These are phyloP conservation scores for Gisinianus flammeolus DNA, from an alignment of 2,888 invertebrate species.

Conservation along the genomic window DNA sequence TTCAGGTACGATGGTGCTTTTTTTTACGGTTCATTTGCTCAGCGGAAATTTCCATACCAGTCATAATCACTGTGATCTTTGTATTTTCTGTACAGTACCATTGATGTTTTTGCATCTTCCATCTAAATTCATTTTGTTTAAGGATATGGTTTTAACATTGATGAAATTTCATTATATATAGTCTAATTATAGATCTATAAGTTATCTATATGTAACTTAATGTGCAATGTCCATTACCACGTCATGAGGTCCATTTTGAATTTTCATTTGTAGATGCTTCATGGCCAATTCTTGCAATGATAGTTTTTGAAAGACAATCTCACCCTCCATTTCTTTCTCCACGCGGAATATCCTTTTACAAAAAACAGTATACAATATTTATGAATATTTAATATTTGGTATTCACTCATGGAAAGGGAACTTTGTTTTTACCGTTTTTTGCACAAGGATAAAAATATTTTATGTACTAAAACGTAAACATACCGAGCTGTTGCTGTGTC, in stretches of 20 bases:
- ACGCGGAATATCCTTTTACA: conserved; percentile 8
- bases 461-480: too few species aligned
- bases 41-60: conserved; percentile 31
- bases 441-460: too few species aligned
- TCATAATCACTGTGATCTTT: conserved; percentile 22
- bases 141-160: too few species aligned
- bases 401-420: too few species aligned
- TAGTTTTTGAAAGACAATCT: conserved; percentile 2
- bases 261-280: conserved; percentile 23
- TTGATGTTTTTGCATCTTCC: conserved; percentile 8
- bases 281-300: conserved; percentile 1
- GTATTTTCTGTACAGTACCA: conserved; percentile 21
- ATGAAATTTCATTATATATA: too few species aligned
- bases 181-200: background rate
- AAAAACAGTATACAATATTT: background rate
- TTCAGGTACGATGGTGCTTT: too few species aligned
- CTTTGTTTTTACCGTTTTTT: too few species aligned
- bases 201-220: background rate
- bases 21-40: too few species aligned
- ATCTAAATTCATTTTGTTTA: background rate
- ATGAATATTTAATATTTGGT: too few species aligned
- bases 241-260: conserved; percentile 18
- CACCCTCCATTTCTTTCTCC: conserved; percentile 24
- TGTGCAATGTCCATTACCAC: conserved; percentile 13
- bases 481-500: conserved; percentile 23